A percentile compares a stretch with the other conserved stretches of the same genome.
Conservation (phyloP, 2,888 invertebrate genomes). For the Drosophila macrospina region DNA sequence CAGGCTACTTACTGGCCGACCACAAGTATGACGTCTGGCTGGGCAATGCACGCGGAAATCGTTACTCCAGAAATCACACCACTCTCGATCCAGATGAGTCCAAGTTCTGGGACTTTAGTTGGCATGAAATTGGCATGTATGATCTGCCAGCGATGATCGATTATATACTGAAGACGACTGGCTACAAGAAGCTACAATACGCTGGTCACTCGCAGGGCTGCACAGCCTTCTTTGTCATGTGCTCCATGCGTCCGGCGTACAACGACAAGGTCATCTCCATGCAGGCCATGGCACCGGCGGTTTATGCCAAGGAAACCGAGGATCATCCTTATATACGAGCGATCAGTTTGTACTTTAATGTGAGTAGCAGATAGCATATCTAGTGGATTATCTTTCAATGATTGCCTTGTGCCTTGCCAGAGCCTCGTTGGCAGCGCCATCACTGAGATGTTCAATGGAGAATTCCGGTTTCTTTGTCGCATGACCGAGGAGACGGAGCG, state of each 20-base stretch:
- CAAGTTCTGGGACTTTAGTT: conserved; percentile 90
- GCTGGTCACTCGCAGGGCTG: conserved; percentile 90
- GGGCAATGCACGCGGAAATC: conserved; percentile 85
- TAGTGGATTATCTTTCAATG: too few relatives aligned
- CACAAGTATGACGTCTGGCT: conserved; percentile 85
- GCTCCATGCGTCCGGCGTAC: conserved; percentile 88
- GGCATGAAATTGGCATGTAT: conserved; percentile 93
- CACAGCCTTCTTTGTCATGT: conserved; percentile 89
- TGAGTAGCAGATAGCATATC: conserved; percentile 44
- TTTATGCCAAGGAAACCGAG: conserved; percentile 86
- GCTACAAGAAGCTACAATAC: conserved; percentile 87
- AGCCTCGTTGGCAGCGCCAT: conserved; percentile 83
- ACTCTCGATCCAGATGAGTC: conserved; percentile 81
- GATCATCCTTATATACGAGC: conserved; percentile 83
- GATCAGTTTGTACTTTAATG: conserved; percentile 83
- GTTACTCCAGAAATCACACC: conserved; percentile 84
- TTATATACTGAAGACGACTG: conserved; percentile 86
- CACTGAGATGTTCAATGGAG: conserved; percentile 83
- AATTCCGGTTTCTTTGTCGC: conserved; percentile 82
- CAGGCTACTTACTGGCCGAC: conserved; percentile 86
- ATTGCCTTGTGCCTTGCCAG: conserved; percentile 19
- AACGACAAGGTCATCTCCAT: conserved; percentile 89
- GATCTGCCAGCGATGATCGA: conserved; percentile 95
- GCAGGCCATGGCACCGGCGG: conserved; percentile 90
- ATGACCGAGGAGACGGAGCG: conserved; percentile 84